Evolutionary conservation across 2,113 vertebrate species (phyloP).

Genomic region (Cisticola juncidis): DNA sequence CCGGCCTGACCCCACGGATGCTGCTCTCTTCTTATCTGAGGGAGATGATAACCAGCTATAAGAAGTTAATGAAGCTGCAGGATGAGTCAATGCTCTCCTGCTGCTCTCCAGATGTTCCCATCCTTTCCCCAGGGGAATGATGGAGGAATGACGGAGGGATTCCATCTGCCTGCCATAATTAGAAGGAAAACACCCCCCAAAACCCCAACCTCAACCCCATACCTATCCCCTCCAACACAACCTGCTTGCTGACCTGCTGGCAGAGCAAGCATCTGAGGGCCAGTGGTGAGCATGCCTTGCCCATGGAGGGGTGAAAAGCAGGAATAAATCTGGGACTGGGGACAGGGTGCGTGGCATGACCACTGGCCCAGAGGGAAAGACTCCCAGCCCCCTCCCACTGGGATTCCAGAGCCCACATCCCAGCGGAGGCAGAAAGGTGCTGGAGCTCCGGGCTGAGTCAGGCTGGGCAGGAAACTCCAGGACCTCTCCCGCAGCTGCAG

Average conservation of each 20-base stretch:
- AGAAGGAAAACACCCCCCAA: slow-evolving; percentile 19
- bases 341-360: rapidly evolving
- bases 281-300: rapidly evolving
- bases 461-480: slow-evolving; percentile 42
- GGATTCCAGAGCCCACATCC: not conserved
- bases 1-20: slow-evolving; percentile 1
- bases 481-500: slow-evolving; percentile 32
- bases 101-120: slow-evolving; percentile 59
- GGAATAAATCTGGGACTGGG: not conserved
- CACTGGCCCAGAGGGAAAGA: not conserved
- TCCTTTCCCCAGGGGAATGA: slow-evolving; percentile 10
- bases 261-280: not conserved
- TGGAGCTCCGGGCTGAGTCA: slow-evolving; percentile 39
- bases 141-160: slow-evolving; percentile 38
- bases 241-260: not conserved
- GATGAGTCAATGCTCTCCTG: slow-evolving; percentile 58
- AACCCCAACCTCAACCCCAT: not conserved
- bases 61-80: slow-evolving; percentile 72
- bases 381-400: not conserved
- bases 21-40: slow-evolving; percentile 44
- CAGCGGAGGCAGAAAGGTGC: not conserved
- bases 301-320: not conserved
- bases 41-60: slow-evolving; percentile 65
- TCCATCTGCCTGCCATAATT: slow-evolving; percentile 1
- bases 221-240: not conserved